Evolutionary conservation across 2,888 invertebrate species (phyloP).

Genomic region (Drosophila prostipennis): DNA sequence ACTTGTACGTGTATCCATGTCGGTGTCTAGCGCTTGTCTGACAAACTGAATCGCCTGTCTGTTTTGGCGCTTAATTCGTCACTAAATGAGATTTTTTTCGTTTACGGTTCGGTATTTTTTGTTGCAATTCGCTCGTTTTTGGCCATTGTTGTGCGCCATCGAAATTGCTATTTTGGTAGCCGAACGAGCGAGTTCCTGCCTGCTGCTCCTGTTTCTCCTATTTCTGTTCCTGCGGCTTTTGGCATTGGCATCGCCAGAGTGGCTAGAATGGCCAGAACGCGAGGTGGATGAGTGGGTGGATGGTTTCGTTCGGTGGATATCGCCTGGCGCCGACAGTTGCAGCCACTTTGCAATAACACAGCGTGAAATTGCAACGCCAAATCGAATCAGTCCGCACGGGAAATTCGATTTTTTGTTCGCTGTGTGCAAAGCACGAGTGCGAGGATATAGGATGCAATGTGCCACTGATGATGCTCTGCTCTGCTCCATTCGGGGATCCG

Average conservation of each 20-base stretch:
- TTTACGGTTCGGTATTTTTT: conserved; percentile 32
- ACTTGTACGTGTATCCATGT: conserved; percentile 32
- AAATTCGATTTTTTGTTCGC: conserved; percentile 81
- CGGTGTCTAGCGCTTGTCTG: conserved; percentile 56
- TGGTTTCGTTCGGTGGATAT: conserved; percentile 14
- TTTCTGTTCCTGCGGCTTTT: conserved; percentile 36
- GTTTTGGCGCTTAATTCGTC: conserved; percentile 82
- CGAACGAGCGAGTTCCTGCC: conserved; percentile 26
- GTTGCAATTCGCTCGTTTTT: conserved; percentile 41
- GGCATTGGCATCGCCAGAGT: conserved; percentile 18
- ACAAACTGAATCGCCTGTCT: conserved; percentile 77
- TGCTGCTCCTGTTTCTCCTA: conserved; percentile 1
- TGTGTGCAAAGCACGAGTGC: conserved; percentile 8
- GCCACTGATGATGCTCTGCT: conserved; percentile 31
- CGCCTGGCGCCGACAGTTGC: conserved; percentile 65
- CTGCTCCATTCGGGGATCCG: conserved; percentile 31
- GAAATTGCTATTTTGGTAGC: conserved; percentile 62
- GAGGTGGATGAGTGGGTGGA: conserved; percentile 18
- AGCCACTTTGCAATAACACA: conserved; percentile 82
- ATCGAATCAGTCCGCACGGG: conserved; percentile 83
- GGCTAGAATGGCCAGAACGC: not conserved
- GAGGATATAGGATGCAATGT: conserved; percentile 19
- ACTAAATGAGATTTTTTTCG: conserved; percentile 80
- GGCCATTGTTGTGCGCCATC: conserved; percentile 51
- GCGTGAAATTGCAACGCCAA: conserved; percentile 84